Conservation (phyloP, 1,140 invertebrate genomes). For the Epicauta chinensis region DNA sequence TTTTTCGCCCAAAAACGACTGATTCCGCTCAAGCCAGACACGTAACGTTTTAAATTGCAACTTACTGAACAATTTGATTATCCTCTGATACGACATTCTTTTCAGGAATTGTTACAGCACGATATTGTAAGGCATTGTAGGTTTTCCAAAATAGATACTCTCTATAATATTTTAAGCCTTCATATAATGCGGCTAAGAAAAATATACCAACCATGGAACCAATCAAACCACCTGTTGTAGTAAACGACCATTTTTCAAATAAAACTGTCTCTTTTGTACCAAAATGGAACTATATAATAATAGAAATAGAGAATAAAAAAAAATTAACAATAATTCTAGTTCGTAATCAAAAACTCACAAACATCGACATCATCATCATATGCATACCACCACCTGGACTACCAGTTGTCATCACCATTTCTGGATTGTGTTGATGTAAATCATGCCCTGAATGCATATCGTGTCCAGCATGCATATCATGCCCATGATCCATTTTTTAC, state of each 20-base stretch:
- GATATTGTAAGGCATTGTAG: slow-evolving; percentile 61
- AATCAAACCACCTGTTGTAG: slow-evolving; percentile 63
- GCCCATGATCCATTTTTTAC: no score
- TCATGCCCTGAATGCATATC: no score
- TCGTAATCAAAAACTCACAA: no score
- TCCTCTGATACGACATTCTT: slow-evolving; percentile 60
- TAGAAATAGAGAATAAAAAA: no score
- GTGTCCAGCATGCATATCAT: no score
- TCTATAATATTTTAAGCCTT: slow-evolving; percentile 85
- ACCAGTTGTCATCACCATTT: no score
- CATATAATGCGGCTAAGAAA: slow-evolving; percentile 78
- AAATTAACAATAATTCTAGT: no score
- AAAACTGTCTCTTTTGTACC: slow-evolving; percentile 67
- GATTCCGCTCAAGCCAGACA: no score
- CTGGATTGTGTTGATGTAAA: no score
- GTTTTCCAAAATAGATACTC: slow-evolving; percentile 80
- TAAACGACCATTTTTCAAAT: slow-evolving; percentile 73
- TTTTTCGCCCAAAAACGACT: no score
- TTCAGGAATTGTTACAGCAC: slow-evolving; percentile 66
- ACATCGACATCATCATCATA: no score
- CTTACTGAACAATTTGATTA: slow-evolving; percentile 66
- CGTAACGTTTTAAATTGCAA: slow-evolving; percentile 37
- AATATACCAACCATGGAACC: slow-evolving; percentile 82
- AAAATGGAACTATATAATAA: slow-evolving; percentile 61
- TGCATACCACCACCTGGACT: no score